phyloP scores from a whole-genome alignment of 1,140 invertebrate genomes.

The Euura saliciscinereae region DNA sequence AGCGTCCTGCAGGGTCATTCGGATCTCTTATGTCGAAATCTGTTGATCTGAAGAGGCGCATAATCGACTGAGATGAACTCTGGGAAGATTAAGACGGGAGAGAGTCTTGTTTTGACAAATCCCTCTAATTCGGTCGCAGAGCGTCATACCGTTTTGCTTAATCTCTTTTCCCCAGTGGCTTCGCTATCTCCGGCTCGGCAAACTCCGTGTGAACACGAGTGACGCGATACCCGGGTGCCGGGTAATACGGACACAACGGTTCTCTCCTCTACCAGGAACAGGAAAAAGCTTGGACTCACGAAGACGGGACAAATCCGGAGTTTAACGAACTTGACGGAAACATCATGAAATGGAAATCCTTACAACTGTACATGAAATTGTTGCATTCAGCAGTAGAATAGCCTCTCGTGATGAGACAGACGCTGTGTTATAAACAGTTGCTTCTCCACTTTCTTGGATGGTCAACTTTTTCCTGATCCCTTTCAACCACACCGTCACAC shows the following conservation, averaged over 20 bases:
- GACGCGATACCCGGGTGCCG: slow-evolving; percentile 45
- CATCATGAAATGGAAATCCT: too few species aligned
- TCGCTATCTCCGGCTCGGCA: slow-evolving; percentile 32
- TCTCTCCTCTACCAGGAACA: slow-evolving; percentile 5
- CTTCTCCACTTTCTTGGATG: too few species aligned
- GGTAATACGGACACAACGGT: slow-evolving; percentile 1
- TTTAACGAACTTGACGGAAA: neutral
- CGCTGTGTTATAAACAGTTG: too few species aligned
- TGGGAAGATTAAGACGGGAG: slow-evolving; percentile 9
- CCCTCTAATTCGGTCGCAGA: slow-evolving; percentile 25
- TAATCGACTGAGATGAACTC: too few species aligned
- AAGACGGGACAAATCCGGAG: neutral
- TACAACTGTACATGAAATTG: too few species aligned
- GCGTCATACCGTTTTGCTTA: slow-evolving; percentile 17
- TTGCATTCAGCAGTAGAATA: too few species aligned
- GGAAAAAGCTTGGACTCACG: slow-evolving; percentile 19
- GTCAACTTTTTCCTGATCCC: too few species aligned
- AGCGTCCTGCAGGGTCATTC: neutral
- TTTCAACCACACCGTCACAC: too few species aligned
- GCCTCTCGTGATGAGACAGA: too few species aligned
- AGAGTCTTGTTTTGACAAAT: slow-evolving; percentile 53
- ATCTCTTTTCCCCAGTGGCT: slow-evolving; percentile 15
- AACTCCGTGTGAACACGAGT: slow-evolving; percentile 48
- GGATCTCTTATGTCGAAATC: neutral
- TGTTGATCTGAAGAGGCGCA: too few species aligned